Evolutionary conservation across 2,797 vertebrate genomes (phyloP).

Genomic region (Chanos chanos): DNA sequence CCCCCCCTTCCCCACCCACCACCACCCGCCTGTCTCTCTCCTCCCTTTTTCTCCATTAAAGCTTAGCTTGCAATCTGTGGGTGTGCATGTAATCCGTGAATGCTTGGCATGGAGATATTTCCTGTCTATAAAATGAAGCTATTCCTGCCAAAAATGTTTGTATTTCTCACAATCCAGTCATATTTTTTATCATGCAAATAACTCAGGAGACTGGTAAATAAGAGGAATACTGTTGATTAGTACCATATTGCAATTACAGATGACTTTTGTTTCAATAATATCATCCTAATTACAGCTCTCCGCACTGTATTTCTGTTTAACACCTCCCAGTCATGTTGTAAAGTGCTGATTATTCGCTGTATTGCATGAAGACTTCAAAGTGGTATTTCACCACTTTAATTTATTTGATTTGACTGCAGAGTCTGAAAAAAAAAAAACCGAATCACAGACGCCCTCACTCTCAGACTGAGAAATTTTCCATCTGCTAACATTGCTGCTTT

Average conservation of each 20-base stretch:
- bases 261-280: background rate
- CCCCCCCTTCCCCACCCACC: background rate
- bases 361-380: no score
- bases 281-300: background rate
- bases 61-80: slow-evolving; percentile 29
- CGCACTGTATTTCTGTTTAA: background rate
- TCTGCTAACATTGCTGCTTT: no score
- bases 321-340: background rate
- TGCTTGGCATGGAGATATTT: background rate
- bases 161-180: background rate
- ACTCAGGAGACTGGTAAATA: no score
- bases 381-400: no score
- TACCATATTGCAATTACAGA: no score
- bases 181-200: no score
- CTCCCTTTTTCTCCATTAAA: background rate
- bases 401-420: no score
- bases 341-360: no score
- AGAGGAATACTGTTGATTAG: no score
- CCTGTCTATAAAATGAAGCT: background rate
- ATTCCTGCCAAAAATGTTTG: background rate
- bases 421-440: no score
- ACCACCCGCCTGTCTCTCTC: background rate
- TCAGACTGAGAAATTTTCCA: no score
- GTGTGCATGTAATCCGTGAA: slow-evolving; percentile 3
- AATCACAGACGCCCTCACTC: no score